Evolutionary conservation across 1,140 invertebrate genomes (phyloP), one percentile per base, ranked within the genome.

Genomic region (Mizuhopecten yessoensis): DNA sequence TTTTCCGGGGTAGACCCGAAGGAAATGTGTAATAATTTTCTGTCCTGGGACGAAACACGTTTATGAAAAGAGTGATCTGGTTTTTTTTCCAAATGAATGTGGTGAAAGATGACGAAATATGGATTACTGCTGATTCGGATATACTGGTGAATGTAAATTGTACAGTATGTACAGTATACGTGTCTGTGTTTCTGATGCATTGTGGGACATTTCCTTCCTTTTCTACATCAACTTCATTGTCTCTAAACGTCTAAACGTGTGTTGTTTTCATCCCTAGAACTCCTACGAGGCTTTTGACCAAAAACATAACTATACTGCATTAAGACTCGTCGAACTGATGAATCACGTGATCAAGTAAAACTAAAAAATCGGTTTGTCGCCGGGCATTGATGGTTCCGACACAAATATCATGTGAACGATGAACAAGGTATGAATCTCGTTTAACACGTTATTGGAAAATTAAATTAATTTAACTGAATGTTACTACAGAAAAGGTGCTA

Each of bases 401-500:
- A 45, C 1, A 15, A 9, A 3, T 5, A 1, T 29, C 3, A 29
- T n/a, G n/a, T 29, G 57, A 75, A 75, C n/a, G 57, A 17, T 75
- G 2, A 17, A 75, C 3, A 13, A 29, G 1, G n/a, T 29, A 75
- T 75, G 57, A 75, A 75, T 75, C 23, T 75, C 57, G 57, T 3
- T 13, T 45, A 9, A 75, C n/a, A 9, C 17, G 57, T 29, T 29
- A n/a, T 75, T 75, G 9, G 57, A 29, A 57, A 29, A 7, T 75
- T 75, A 75, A 3, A 75, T 75, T 75, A 23, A 29, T 3, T 29
- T 5, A 75, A 75, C n/a, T 9, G 57, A 75, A 75, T 29, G 57
- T 75, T 75, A 17, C 57, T 75, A 29, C 57, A 29, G 57, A 75
- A 75, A 75, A 75, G 57, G 57, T 75, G 57, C 57, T 75, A 75